Percentiles rank a stretch among this genome's conserved stretches.
Evolutionary conservation across 2,113 vertebrate genomes (phyloP).

Genomic region (Tauraco erythrolophus): DNA sequence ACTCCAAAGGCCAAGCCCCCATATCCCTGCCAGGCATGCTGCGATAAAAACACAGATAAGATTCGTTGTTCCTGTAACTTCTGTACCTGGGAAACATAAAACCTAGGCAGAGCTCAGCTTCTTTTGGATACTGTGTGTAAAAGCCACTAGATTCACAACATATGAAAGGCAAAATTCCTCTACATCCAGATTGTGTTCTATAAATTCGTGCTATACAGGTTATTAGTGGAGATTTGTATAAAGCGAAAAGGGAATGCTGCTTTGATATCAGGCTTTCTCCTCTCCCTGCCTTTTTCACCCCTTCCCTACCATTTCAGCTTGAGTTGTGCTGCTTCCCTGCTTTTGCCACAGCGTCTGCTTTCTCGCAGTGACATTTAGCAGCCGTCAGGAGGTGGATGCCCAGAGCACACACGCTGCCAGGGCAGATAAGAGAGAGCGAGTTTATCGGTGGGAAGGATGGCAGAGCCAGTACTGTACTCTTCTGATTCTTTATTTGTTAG

Average conservation of each 20-base stretch:
- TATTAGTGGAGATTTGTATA: neutral
- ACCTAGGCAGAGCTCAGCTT: neutral
- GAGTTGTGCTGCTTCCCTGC: neutral
- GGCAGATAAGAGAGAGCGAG: neutral
- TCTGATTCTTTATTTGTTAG: neutral
- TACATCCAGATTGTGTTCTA: neutral
- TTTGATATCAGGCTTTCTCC: neutral
- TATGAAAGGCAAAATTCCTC: neutral
- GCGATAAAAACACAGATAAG: conserved; percentile 37
- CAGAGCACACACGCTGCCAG: neutral
- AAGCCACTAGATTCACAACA: neutral
- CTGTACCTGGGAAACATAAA: conserved; percentile 34
- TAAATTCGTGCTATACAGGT: neutral
- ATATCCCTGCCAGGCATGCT: neutral
- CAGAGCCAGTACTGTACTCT: neutral
- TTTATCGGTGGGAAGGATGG: neutral
- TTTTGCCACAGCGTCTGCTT: neutral
- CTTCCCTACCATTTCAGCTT: neutral
- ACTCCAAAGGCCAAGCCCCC: conserved; percentile 10
- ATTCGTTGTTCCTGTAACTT: neutral
- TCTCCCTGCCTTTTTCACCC: neutral
- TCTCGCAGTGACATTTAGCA: neutral
- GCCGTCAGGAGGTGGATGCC: neutral
- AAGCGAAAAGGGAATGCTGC: neutral
- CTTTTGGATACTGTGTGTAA: neutral